Evolutionary conservation across 2,797 vertebrate genomes (phyloP).

Genomic region (Phoeniculus purpureus): DNA sequence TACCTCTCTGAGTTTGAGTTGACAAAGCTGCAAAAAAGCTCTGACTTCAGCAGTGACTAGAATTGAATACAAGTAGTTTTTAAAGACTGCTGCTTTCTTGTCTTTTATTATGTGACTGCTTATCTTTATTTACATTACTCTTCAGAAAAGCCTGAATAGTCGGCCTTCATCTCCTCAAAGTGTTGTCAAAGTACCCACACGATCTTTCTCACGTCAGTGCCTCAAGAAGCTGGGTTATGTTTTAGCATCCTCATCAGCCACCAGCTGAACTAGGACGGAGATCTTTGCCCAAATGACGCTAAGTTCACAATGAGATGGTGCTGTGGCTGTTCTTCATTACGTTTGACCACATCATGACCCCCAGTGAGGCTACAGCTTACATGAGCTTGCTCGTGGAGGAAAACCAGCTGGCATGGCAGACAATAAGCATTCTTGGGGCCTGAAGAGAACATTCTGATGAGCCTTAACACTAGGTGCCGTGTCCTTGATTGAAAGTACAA

Average conservation of each 20-base stretch:
- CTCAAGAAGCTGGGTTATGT: neutral
- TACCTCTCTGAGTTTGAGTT: neutral
- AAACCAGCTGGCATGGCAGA: neutral
- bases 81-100: neutral
- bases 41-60: neutral
- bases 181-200: neutral
- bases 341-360: neutral
- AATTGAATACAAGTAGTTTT: neutral
- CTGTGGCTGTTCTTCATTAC: neutral
- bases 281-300: neutral
- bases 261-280: neutral
- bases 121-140: neutral
- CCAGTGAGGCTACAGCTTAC: neutral
- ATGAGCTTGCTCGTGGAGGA: neutral
- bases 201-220: neutral
- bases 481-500: neutral
- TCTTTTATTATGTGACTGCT: neutral
- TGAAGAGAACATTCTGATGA: conserved; percentile 2
- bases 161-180: neutral
- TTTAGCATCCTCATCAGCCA: neutral
- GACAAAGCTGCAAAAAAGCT: conserved; percentile 4
- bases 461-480: neutral
- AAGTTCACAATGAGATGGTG: neutral
- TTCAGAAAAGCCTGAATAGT: neutral
- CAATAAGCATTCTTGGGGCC: neutral